Conservation (phyloP, 2,797 vertebrate species). For the Smutsia gigantea region DNA sequence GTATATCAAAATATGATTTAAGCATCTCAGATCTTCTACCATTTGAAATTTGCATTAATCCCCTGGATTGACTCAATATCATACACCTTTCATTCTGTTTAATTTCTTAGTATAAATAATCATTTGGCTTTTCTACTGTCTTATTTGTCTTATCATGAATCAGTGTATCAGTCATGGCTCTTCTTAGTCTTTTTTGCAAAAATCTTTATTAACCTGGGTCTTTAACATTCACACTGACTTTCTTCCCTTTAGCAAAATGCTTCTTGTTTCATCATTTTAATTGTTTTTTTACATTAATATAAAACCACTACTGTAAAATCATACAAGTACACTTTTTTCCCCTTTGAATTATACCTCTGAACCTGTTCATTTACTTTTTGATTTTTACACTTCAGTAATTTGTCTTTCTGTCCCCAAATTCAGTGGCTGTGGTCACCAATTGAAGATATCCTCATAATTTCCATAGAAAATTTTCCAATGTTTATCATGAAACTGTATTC, state of each 20-base stretch:
- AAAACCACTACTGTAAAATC: constrained; percentile 38
- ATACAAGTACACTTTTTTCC: not conserved
- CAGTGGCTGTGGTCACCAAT: not conserved
- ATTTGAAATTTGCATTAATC: constrained; percentile 49
- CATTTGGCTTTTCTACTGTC: not conserved
- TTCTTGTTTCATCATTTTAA: constrained; percentile 42
- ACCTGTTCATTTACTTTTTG: not conserved
- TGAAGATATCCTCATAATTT: constrained; percentile 19
- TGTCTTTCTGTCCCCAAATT: constrained; percentile 38
- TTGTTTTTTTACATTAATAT: not conserved
- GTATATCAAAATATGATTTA: constrained; percentile 44
- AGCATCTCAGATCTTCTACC: not conserved
- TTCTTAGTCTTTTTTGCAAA: not conserved
- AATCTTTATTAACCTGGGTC: not conserved
- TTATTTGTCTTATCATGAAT: constrained; percentile 1
- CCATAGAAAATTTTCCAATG: not conserved
- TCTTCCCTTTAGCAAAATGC: not conserved
- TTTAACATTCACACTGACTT: constrained; percentile 39
- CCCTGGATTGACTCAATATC: not conserved
- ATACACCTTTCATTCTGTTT: constrained; percentile 5
- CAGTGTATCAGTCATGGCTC: not conserved
- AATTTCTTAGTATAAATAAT: not conserved
- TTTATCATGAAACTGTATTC: constrained; percentile 49
- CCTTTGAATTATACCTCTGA: not conserved
- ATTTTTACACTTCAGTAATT: not conserved